phyloP scores from a whole-genome alignment of 2,113 vertebrate species.

The Phalacrocorax carbo region DNA sequence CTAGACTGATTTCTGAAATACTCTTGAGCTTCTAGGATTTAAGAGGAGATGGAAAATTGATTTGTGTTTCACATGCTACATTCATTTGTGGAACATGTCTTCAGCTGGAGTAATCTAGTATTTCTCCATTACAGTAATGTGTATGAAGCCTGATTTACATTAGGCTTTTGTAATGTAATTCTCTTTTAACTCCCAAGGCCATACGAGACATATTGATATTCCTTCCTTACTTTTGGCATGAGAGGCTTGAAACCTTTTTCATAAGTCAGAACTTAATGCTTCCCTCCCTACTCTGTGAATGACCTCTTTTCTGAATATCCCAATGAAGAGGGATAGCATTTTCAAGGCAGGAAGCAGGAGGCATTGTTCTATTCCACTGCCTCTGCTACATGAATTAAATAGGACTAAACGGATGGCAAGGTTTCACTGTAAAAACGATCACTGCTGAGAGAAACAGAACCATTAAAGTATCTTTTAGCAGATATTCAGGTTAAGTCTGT shows the following conservation, averaged over 20 bases:
- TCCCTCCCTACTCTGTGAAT: background rate
- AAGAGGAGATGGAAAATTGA: conserved; percentile 16
- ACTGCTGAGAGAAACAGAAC: background rate
- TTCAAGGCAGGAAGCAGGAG: background rate
- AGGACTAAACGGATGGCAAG: background rate
- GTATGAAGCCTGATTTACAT: conserved; percentile 36
- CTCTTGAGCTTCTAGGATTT: conserved; percentile 3
- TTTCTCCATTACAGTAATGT: background rate
- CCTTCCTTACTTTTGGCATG: background rate
- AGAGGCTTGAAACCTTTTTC: background rate
- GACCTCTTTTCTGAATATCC: background rate
- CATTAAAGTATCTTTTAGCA: background rate
- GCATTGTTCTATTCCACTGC: background rate
- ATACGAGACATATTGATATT: background rate
- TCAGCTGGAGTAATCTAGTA: background rate
- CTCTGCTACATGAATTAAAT: conserved; percentile 14
- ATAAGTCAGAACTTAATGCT: background rate
- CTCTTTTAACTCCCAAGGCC: background rate
- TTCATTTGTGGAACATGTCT: background rate
- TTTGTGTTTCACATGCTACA: background rate
- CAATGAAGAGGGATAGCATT: background rate
- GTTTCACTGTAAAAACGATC: background rate
- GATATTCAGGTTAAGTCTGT: background rate
- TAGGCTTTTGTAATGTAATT: background rate
- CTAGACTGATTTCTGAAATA: conserved; percentile 29